Conservation (phyloP, 2,113 vertebrate species). For the Notiomystis cincta region DNA sequence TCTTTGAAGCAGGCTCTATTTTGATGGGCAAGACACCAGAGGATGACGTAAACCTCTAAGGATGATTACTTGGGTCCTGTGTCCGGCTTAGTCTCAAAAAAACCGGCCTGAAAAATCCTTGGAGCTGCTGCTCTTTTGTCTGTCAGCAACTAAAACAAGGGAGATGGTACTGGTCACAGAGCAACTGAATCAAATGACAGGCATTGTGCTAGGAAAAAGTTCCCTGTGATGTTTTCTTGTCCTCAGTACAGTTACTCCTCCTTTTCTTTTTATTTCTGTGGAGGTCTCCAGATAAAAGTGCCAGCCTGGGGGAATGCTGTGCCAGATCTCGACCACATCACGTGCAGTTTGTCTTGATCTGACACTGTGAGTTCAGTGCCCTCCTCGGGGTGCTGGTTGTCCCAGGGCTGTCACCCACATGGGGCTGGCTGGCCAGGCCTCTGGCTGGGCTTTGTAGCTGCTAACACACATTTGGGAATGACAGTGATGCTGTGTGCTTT, state of each 20-base stretch:
- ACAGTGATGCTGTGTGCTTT: not conserved
- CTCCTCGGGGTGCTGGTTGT: not conserved
- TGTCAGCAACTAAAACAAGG: not conserved
- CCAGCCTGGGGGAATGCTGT: accelerated
- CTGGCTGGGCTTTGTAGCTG: not conserved
- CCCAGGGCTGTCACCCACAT: not conserved
- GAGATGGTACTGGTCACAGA: not conserved
- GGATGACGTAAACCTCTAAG: slow-evolving; percentile 63
- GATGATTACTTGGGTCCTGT: slow-evolving; percentile 53
- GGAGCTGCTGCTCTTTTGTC: slow-evolving; percentile 27
- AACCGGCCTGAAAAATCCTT: not conserved
- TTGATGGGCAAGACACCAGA: slow-evolving; percentile 72
- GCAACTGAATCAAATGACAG: not conserved
- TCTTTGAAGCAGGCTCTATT: slow-evolving; percentile 73
- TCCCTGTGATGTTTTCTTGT: not conserved
- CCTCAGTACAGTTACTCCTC: not conserved
- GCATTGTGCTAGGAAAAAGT: not conserved
- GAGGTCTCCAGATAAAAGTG: not conserved
- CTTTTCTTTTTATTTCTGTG: not conserved
- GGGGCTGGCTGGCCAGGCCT: not conserved
- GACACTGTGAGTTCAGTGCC: not conserved
- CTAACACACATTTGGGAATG: accelerated
- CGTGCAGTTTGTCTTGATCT: not conserved
- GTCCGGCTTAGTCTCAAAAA: slow-evolving; percentile 45
- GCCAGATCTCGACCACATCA: accelerated